phyloP scores from a whole-genome alignment of 2,113 vertebrate genomes.

The Sula dactylatra region DNA sequence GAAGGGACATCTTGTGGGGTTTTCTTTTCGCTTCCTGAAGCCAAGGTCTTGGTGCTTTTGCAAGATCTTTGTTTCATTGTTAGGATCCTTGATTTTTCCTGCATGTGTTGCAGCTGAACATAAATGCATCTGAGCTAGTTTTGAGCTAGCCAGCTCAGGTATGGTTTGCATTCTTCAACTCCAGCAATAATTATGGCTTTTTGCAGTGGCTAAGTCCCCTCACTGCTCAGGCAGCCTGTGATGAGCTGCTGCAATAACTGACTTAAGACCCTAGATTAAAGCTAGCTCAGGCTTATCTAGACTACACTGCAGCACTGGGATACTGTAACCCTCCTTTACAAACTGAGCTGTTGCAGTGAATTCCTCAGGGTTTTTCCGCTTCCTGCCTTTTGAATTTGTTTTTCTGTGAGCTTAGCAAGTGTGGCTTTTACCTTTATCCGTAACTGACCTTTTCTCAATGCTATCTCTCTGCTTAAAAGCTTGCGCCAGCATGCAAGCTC shows the following conservation, averaged over 20 bases:
- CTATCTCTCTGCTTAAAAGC: conserved; percentile 1
- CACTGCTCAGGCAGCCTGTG: background rate
- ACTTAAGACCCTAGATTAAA: background rate
- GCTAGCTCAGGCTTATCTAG: background rate
- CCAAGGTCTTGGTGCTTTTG: background rate
- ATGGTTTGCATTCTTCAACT: background rate
- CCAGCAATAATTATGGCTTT: background rate
- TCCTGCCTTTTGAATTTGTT: conserved; percentile 29
- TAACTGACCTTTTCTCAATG: conserved; percentile 2
- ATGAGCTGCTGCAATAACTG: background rate
- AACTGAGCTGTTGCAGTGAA: background rate
- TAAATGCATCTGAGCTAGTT: background rate
- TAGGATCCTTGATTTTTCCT: background rate
- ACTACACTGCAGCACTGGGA: background rate
- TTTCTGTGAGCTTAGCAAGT: background rate
- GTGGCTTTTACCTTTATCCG: background rate
- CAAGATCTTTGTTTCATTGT: background rate
- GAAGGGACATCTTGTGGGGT: background rate
- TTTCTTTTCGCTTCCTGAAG: background rate
- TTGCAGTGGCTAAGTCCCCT: background rate
- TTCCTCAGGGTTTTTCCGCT: background rate
- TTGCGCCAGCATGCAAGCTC: background rate
- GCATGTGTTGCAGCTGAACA: background rate
- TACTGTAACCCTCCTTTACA: background rate
- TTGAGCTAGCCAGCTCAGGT: background rate